Conservation (phyloP, 2,888 invertebrate genomes). For the Teinopalpus imperialis region DNA sequence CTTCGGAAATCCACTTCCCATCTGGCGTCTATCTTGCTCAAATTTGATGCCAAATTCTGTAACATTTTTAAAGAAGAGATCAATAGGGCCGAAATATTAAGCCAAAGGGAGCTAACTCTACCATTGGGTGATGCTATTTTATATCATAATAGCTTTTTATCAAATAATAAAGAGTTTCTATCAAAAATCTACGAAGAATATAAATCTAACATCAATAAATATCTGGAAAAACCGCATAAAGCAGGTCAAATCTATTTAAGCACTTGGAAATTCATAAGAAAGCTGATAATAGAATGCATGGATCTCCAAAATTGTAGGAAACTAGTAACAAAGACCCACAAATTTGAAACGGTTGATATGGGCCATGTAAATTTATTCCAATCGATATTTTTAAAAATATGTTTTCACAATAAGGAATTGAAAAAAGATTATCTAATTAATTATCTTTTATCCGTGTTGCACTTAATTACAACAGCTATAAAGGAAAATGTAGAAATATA, state of each 20-base stretch:
- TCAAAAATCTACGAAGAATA: constrained; percentile 81
- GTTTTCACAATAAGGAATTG: constrained; percentile 47
- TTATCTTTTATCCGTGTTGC: constrained; percentile 79
- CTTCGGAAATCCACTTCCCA: constrained; percentile 81
- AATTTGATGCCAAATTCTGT: constrained; percentile 72
- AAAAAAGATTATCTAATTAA: constrained; percentile 71
- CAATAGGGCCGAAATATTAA: constrained; percentile 62
- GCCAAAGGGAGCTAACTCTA: constrained; percentile 84
- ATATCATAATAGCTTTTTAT: constrained; percentile 58
- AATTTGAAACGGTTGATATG: constrained; percentile 83
- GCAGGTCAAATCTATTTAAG: constrained; percentile 84
- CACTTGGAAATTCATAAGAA: constrained; percentile 80
- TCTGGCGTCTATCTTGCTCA: constrained; percentile 82
- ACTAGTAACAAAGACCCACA: constrained; percentile 82
- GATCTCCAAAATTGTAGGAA: constrained; percentile 78
- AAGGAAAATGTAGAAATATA: constrained; percentile 60
- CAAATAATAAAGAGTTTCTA: constrained; percentile 70
- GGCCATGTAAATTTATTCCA: constrained; percentile 82
- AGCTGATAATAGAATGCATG: constrained; percentile 83
- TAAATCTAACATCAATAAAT: constrained; percentile 83
- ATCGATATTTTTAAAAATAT: constrained; percentile 78
- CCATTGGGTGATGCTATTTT: constrained; percentile 80
- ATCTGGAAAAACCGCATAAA: constrained; percentile 86
- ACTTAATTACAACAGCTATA: constrained; percentile 71
- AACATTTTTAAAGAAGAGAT: constrained; percentile 71